Conservation (phyloP, 2,888 invertebrate genomes). For the Drosophila gaucha region DNA sequence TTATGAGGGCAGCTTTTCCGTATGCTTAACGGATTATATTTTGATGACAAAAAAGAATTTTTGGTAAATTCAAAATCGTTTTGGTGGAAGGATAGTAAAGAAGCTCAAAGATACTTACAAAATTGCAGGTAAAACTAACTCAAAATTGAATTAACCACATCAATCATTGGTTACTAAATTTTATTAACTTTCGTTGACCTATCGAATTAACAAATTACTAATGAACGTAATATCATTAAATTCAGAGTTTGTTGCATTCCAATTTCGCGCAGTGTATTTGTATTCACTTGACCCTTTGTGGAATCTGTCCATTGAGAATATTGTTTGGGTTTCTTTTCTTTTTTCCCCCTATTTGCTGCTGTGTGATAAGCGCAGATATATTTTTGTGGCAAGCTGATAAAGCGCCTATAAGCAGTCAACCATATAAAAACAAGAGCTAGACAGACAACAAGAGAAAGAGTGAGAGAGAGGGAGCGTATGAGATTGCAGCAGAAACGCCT, state of each 20-base stretch:
- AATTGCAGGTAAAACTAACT: too few relatives aligned
- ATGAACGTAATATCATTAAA: not conserved
- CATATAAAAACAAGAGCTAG: not conserved
- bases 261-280: slow-evolving; percentile 22
- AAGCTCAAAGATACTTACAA: too few relatives aligned
- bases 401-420: slow-evolving; percentile 29
- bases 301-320: slow-evolving; percentile 16
- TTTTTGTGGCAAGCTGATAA: slow-evolving; percentile 45
- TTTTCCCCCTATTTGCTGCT: slow-evolving; percentile 14
- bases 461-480: not conserved
- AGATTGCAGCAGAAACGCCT: not conserved
- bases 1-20: too few relatives aligned
- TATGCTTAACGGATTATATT: too few relatives aligned
- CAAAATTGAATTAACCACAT: too few relatives aligned
- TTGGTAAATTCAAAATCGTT: too few relatives aligned
- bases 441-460: not conserved
- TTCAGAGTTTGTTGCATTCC: not conserved
- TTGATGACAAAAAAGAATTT: too few relatives aligned
- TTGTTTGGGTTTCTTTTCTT: slow-evolving; percentile 24
- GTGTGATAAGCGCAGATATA: slow-evolving; percentile 47
- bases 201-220: not conserved
- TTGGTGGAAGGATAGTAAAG: too few relatives aligned
- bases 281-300: not conserved
- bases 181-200: too few relatives aligned
- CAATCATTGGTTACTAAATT: too few relatives aligned